A percentile compares a stretch with the other conserved stretches of the same genome.
These are phyloP conservation scores for Gobio occitaniae DNA, from an alignment of 2,797 vertebrate genomes.

Conservation along the genomic window DNA sequence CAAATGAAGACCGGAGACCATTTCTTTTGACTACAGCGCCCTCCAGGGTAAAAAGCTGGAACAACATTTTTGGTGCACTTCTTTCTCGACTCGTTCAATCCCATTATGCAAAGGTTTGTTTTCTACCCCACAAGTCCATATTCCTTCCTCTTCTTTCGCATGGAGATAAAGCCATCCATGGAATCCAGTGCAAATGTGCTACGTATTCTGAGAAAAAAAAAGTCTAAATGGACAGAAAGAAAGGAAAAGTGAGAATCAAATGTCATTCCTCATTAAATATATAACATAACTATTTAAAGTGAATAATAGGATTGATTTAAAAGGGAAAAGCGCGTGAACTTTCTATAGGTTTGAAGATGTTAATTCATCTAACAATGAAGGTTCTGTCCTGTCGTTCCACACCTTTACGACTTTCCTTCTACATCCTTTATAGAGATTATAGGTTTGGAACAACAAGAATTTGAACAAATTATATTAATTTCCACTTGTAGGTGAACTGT, in stretches of 20 bases:
- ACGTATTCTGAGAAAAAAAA: conserved; percentile 33
- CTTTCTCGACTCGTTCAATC: not conserved
- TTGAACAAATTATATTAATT: not conserved
- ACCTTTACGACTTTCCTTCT: not conserved
- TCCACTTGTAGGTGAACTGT: not conserved
- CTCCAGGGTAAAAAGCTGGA: conserved; percentile 52
- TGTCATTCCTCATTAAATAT: not conserved
- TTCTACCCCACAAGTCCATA: conserved; percentile 36
- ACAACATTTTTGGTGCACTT: conserved; percentile 40
- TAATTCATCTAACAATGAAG: not conserved
- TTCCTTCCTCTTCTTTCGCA: conserved; percentile 30
- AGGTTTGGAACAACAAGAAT: not conserved
- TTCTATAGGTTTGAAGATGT: not conserved
- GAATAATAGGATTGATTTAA: not conserved
- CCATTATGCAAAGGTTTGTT: conserved; percentile 11
- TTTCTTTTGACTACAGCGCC: conserved; percentile 52
- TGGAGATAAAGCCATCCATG: conserved; percentile 43
- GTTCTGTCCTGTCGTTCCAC: not conserved
- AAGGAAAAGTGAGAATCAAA: not conserved
- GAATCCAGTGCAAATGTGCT: conserved; percentile 57
- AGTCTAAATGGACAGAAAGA: conserved; percentile 42
- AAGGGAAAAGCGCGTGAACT: not conserved
- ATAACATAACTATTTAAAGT: not conserved
- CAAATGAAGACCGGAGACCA: not conserved
- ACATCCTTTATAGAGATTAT: not conserved